Conservation (phyloP, 2,888 invertebrate species). For the Agonum fuliginosum region DNA sequence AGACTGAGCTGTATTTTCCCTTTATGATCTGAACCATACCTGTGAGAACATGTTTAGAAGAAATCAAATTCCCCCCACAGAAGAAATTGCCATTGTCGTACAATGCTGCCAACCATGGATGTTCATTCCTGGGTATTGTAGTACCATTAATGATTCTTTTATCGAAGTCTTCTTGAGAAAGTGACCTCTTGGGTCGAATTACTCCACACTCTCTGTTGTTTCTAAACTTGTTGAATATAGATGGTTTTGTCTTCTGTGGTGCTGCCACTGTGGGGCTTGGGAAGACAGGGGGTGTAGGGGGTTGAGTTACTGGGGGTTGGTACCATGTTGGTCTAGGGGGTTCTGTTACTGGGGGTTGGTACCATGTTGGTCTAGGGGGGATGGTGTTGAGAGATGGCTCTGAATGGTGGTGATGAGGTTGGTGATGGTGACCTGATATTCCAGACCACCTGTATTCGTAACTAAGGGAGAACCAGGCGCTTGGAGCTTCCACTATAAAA, state of each 20-base stretch:
- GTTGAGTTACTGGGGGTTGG: not conserved
- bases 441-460: not conserved
- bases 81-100: slow-evolving; percentile 23
- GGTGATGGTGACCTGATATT: not conserved
- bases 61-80: slow-evolving; percentile 42
- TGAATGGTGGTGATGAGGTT: too few species aligned
- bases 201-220: slow-evolving; percentile 34
- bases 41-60: slow-evolving; percentile 34
- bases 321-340: too few species aligned
- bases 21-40: slow-evolving; percentile 10
- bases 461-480: not conserved
- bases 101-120: slow-evolving; percentile 44
- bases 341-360: too few species aligned
- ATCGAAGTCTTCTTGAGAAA: not conserved
- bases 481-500: too few species aligned
- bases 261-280: not conserved
- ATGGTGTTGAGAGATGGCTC: too few species aligned
- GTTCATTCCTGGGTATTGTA: not conserved
- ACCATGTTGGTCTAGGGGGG: too few species aligned
- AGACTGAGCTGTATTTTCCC: too few species aligned
- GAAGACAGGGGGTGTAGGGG: not conserved
- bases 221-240: not conserved
- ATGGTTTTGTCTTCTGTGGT: not conserved
- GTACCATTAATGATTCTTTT: slow-evolving; percentile 28
- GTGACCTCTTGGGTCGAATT: slow-evolving; percentile 16